Evolutionary conservation across 2,113 vertebrate genomes (phyloP), one percentile per base, ranked within the genome.

Genomic region (Castor canadensis): DNA sequence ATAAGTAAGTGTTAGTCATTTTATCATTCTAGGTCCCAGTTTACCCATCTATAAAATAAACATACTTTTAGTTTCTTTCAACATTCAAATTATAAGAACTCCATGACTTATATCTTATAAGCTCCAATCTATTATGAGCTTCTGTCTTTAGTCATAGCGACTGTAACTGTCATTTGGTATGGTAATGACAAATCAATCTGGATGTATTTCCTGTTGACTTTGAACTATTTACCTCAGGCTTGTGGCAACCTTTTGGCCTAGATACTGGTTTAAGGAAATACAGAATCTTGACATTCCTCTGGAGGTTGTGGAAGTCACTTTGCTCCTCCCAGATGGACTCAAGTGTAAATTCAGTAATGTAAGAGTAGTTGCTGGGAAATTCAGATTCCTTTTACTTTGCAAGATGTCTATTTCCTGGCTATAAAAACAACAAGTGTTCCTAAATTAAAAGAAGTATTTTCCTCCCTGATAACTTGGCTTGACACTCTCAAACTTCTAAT

Each of bases 181-280:
- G 85, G 60, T 35, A 62, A 35, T 45, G 82, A 95, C 28, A 40
- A 82, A 30, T 88, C 87, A 81, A 20, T 86, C 47, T 86, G 49
- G 22, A 43, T 85, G 72, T 56, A 77, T 67, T 94, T 97, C 96
- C 88, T 95, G 90, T 90, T 91, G 83, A 93, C 62, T 84, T 71
- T 60, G 17, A 60, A 58, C 66, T 76, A 82, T 67, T 85, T n/a
- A n/a, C 20, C 66, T 84, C 1, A 38, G 58, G 38, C 40, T 38
- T 58, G 12, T 66, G 11, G 58, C 82, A 67, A 66, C 1, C n/a
- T 75, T 88, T 79, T 85, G 87, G 38, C 49, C 40, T 79, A 58
- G 77, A 82, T 22, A 40, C 16, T 77, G 24, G 13, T n/a, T 85
- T 73, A 67, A 95, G 56, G 52, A 80, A 28, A 76, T 2, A 26